Base-by-base conservation (phyloP, 2,113 vertebrate genomes). In the Misgurnus mizolepis region DNA sequence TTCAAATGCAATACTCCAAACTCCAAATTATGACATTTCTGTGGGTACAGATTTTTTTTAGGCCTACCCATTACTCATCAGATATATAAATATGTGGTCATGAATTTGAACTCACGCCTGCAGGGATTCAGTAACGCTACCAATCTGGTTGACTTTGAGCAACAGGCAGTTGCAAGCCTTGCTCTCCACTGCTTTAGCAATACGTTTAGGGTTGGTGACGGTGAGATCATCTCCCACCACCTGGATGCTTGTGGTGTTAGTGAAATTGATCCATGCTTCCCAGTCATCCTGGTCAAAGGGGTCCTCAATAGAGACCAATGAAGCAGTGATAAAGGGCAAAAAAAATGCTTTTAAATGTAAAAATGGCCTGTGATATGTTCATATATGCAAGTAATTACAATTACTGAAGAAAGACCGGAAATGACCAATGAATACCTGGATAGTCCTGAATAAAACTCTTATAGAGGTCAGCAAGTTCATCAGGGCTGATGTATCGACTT, bases 91-190 rank as follows among this genome's bases (percentile, higher is more conserved):
- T 17, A 55, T 58, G 6, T 34, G 34, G 64, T 34, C 11, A 4
- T 4, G 47, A 22, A 45, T 41, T 72, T 68, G 34, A 64, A 93
- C 97, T 95, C 83, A 98, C 97, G 97, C 97, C 85, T 93, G 92
- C 64, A 99, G 88, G 0, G 97, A 98, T 89, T 99, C 97, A 0
- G 96, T 98, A 39, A 99, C 97, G 0, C 94, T 92, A 87, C 98
- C 98, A 0, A 99, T 99, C 94, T 99, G 98, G 91, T 99, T 99
- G 87, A 99, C 97, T 89, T 99, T 99, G 12, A 99, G 95, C 3
- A 99, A 92, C 6, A 99, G 94, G 85, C 98, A 99, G 93, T 99
- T 99, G 92, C 98, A 99, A 53, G 98, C 90, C 7, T 95, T 96
- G 65, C 95, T 94, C 0, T 89, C 87, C 86, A 96, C 96, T 0